Evolutionary conservation across 2,888 invertebrate genomes (phyloP).

Genomic region (Aspidiotus rigidus): DNA sequence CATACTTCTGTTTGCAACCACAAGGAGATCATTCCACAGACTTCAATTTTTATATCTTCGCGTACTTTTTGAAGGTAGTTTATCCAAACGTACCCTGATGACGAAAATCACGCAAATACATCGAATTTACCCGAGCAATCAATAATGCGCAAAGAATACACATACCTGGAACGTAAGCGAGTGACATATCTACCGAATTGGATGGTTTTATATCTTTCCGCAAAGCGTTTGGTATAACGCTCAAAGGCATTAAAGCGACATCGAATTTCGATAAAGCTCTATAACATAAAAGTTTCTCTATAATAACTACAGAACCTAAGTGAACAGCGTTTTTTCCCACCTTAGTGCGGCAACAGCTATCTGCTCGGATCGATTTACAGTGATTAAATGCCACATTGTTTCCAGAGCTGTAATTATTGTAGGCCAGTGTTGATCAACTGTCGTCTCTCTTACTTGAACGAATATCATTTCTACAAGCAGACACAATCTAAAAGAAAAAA

Average conservation of each 20-base stretch:
- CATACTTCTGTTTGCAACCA: conserved; percentile 20
- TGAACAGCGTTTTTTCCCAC: neutral
- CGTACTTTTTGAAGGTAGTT: neutral
- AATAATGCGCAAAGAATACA: neutral
- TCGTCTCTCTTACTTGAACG: neutral
- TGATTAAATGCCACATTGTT: neutral
- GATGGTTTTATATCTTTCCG: conserved; percentile 7
- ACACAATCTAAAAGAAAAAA: neutral
- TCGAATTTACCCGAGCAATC: neutral
- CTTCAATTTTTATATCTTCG: neutral
- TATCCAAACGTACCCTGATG: conserved; percentile 11
- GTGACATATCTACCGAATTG: neutral
- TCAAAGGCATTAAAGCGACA: conserved; percentile 9
- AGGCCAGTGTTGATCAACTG: neutral
- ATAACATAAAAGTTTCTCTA: neutral
- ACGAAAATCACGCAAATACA: neutral
- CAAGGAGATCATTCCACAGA: neutral
- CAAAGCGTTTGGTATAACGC: neutral
- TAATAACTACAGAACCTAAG: too few species aligned
- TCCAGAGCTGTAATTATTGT: neutral
- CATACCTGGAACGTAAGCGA: conserved; percentile 22
- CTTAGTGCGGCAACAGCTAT: neutral
- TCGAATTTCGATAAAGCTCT: conserved; percentile 23
- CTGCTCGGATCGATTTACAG: neutral
- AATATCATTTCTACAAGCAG: neutral